phyloP scores from a whole-genome alignment of 2,113 vertebrate species.

The Sinocyclocheilus grahami region DNA sequence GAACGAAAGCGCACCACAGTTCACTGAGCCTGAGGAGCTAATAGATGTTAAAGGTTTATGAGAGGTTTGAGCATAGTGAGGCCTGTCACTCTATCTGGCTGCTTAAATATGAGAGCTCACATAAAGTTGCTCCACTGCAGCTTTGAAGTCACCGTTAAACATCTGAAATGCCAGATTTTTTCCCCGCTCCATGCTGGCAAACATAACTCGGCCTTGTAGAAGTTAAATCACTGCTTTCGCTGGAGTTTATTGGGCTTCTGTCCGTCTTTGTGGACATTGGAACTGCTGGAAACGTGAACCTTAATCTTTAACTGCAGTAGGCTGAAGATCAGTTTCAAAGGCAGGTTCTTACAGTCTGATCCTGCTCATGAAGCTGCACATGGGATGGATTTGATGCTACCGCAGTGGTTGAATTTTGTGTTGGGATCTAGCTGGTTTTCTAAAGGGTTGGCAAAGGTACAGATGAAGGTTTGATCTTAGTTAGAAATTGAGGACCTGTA shows the following conservation, averaged over 20 bases:
- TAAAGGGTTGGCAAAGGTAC: conserved; percentile 2
- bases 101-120: background rate
- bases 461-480: background rate
- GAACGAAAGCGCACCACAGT: background rate
- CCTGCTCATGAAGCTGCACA: conserved; percentile 4
- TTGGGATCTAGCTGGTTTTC: background rate
- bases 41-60: conserved; percentile 25
- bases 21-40: background rate
- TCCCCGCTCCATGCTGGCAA: background rate
- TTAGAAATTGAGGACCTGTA: background rate
- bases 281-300: conserved; percentile 9
- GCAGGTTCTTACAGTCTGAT: background rate
- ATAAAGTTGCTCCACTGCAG: background rate
- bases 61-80: background rate
- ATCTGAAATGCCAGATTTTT: conserved; percentile 3
- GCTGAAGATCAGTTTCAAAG: conserved; percentile 44
- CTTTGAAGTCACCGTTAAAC: conserved; percentile 39
- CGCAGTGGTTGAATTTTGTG: background rate
- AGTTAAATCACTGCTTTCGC: conserved; percentile 31
- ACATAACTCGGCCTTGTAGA: background rate
- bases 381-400: conserved; percentile 31
- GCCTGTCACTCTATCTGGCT: conserved; percentile 21
- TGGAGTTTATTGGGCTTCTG: conserved; percentile 7
- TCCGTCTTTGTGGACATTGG: conserved; percentile 9
- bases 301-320: conserved; percentile 42